Base-by-base conservation (phyloP, 1,140 invertebrate genomes). In the Pantala flavescens region DNA sequence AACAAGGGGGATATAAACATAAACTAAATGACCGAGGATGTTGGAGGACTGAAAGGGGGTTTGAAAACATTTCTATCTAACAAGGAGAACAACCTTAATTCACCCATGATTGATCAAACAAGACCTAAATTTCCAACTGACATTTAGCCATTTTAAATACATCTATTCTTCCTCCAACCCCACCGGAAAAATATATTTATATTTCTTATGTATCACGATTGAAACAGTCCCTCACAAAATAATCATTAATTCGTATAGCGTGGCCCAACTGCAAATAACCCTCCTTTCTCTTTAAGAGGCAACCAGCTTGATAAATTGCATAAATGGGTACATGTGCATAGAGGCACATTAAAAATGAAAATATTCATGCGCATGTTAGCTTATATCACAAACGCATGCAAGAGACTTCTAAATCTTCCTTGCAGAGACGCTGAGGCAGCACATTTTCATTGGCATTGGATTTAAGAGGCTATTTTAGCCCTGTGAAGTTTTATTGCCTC, bases 171-270 rank as follows among this genome's bases (percentile, higher is more conserved):
- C 49, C 49, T 63, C 49, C 49, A 63, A 63, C 49, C 49, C 49
- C 49, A 63, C 49, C n/a, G 49, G 49, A 63, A 63, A 63, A 63
- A 63, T 63, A 63, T 63, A 63, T 63, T 63, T 63, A 63, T 63
- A 63, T 63, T 19, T 63, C n/a, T 63, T 21, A 63, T 63, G 49
- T 63, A 63, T 63, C 49, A 63, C 49, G 49, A 63, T 63, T 63
- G 49, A 63, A 63, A 63, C 49, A 63, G 49, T 63, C 49, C 49
- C n/a, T 63, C 49, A 63, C 49, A 63, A 63, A 63, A 63, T 63
- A 63, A 63, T 63, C 49, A 63, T 63, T 63, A 63, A 63, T 63
- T 63, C 49, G 49, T 63, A 63, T 63, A 63, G 49, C 49, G n/a
- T 63, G 49, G 49, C 49, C 49, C 49, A 63, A 63, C 49, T 63